Evolutionary conservation across 2,797 vertebrate genomes (phyloP), one percentile per base, ranked within the genome.

Genomic region (Odontamblyopus rebecca): DNA sequence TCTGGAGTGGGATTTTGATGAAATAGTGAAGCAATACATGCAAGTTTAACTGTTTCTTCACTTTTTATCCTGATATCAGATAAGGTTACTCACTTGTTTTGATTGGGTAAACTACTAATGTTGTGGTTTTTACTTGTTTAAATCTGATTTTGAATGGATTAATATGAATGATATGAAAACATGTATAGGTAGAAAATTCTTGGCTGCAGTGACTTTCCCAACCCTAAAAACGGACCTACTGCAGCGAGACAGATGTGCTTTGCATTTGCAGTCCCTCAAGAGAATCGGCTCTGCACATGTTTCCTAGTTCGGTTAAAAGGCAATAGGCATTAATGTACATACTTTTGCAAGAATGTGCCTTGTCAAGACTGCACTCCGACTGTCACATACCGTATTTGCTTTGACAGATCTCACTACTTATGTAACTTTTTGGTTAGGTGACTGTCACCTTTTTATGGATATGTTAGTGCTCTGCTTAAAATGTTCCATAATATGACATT

Each of bases 261-360:
- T 65, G 18, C 23, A 65, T 62, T 62, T 32, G 11, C 61, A 62
- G 7, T 4, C 41, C 6, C 67, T 29, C 65, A n/a, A n/a, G 66
- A 59, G 59, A 6, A 26, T 1, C 53, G 5, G 44, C 18, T 54
- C 61, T 27, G 59, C 30, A 68, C 57, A 68, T 6, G 41, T 38
- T 38, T 63, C n/a, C 12, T 23, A 23, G n/a, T n/a, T 6, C 12
- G 29, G 53, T 23, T n/a, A 3, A n/a, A 54, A 23, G n/a, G 16
- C 30, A 12, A 62, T 7, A 19, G 16, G 2, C 41, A 15, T 29
- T 8, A 18, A 26, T 30, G n/a, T 4, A 6, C 61, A 63, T 41
- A 63, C 16, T 6, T 65, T 44, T 65, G 26, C 44, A 66, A 30
- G 38, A 66, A 66, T 66, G 64, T 51, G 44, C 44, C 64, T 16